Percentiles rank a stretch among this genome's conserved stretches.
Conservation (phyloP, 2,888 invertebrate genomes). For the Leucophenga maculata region DNA sequence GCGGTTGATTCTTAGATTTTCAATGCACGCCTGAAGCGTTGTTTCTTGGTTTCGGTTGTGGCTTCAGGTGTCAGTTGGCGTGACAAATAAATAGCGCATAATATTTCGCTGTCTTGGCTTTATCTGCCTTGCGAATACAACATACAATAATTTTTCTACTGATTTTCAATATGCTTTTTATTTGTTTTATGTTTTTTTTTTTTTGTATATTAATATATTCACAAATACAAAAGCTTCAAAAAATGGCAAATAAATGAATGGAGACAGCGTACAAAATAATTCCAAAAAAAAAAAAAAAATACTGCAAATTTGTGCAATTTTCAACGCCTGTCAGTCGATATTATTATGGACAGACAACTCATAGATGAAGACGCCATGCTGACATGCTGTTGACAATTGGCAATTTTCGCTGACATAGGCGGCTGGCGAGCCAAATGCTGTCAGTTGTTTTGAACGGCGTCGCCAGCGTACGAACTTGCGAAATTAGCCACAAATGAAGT, state of each 20-base stretch:
- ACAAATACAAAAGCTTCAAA: neutral
- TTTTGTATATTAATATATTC: conserved; percentile 2
- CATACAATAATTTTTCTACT: neutral
- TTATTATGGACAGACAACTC: neutral
- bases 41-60: neutral
- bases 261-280: too few relatives aligned
- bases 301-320: conserved; percentile 17
- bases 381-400: conserved; percentile 15
- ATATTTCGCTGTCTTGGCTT: conserved; percentile 10
- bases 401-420: conserved; percentile 14
- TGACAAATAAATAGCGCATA: conserved; percentile 17
- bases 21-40: too few relatives aligned
- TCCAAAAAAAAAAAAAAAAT: neutral
- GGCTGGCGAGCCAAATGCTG: neutral
- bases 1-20: neutral
- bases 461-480: conserved; percentile 15
- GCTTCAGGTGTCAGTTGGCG: conserved; percentile 36
- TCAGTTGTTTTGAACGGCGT: conserved; percentile 7
- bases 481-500: conserved; percentile 51
- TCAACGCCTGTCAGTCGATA: conserved; percentile 17
- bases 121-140: neutral
- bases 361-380: conserved; percentile 9
- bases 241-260: too few relatives aligned
- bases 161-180: too few relatives aligned
- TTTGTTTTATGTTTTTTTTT: too few relatives aligned